A percentile compares a stretch with the other conserved stretches of the same genome.
phyloP scores from a whole-genome alignment of 2,888 invertebrate genomes.

The Drosophila borborema region DNA sequence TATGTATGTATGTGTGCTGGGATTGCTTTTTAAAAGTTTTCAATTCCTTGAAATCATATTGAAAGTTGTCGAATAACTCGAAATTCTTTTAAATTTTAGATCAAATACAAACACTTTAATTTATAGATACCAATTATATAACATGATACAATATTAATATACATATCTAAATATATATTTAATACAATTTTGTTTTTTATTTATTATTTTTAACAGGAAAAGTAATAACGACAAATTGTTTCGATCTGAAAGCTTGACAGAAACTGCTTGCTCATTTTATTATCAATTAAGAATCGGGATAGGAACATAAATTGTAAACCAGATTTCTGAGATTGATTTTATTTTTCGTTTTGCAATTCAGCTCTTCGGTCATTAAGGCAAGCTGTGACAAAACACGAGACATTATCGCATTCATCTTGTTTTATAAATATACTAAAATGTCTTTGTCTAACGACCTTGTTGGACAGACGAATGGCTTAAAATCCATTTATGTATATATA shows the following conservation, averaged over 20 bases:
- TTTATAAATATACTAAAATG: not conserved
- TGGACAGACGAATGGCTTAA: not conserved
- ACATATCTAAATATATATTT: too few relatives aligned
- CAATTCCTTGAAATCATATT: not conserved
- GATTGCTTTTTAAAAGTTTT: not conserved
- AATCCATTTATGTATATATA: not conserved
- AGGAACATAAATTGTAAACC: too few relatives aligned
- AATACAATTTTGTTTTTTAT: too few relatives aligned
- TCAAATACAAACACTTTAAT: not conserved
- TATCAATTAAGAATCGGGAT: too few relatives aligned
- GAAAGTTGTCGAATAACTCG: not conserved
- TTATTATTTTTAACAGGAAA: too few relatives aligned
- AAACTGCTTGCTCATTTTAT: too few relatives aligned
- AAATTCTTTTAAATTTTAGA: not conserved
- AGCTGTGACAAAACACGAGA: conserved; percentile 39
- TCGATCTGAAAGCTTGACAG: too few relatives aligned
- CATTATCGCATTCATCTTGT: conserved; percentile 20
- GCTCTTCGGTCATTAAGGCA: conserved; percentile 63
- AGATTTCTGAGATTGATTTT: too few relatives aligned
- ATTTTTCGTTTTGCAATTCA: too few relatives aligned
- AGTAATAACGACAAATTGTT: too few relatives aligned
- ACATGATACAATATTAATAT: too few relatives aligned
- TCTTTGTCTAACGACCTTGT: not conserved
- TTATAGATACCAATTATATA: not conserved
- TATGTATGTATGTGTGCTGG: not conserved